These are phyloP conservation scores for Bothrops alternatus DNA, from an alignment of 2,797 vertebrate species.

Conservation along the genomic window DNA sequence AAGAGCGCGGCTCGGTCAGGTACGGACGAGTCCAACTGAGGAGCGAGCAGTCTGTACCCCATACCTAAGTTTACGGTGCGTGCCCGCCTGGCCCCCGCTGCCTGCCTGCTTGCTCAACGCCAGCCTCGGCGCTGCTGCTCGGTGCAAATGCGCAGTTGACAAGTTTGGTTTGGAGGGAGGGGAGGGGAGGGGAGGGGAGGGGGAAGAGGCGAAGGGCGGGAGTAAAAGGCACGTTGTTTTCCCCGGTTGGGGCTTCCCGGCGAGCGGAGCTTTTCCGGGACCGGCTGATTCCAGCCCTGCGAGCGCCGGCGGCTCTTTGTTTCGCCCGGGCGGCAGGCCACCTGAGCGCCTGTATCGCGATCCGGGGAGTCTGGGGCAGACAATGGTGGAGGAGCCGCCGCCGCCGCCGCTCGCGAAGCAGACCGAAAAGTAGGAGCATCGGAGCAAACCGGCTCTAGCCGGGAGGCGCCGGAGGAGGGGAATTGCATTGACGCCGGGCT, in stretches of 20 bases:
- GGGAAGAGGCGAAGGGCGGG: background rate
- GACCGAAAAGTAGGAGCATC: background rate
- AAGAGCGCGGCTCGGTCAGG: constrained; percentile 59
- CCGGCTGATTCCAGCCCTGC: constrained; percentile 32
- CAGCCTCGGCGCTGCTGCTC: background rate
- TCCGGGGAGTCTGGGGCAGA: background rate
- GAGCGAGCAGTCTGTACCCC: background rate
- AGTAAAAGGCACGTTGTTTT: constrained; percentile 13
- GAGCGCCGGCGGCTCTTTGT: constrained; percentile 14
- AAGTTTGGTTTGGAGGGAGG: background rate
- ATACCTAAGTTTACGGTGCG: background rate
- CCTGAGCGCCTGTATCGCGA: background rate
- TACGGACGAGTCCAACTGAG: constrained; percentile 13
- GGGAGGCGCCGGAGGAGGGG: background rate
- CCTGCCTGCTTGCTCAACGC: background rate
- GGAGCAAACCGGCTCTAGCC: background rate
- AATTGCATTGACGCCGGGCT: background rate
- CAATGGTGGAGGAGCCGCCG: background rate
- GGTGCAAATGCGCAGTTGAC: constrained; percentile 14
- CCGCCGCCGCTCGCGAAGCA: background rate
- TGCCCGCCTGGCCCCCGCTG: background rate
- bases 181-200: background rate
- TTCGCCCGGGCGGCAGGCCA: background rate
- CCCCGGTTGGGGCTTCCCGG: background rate
- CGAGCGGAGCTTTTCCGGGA: constrained; percentile 15